Percentiles rank a stretch among this genome's conserved stretches.
These are phyloP conservation scores for Megaceryle alcyon DNA, from an alignment of 2,797 vertebrate species.

Conservation along the genomic window DNA sequence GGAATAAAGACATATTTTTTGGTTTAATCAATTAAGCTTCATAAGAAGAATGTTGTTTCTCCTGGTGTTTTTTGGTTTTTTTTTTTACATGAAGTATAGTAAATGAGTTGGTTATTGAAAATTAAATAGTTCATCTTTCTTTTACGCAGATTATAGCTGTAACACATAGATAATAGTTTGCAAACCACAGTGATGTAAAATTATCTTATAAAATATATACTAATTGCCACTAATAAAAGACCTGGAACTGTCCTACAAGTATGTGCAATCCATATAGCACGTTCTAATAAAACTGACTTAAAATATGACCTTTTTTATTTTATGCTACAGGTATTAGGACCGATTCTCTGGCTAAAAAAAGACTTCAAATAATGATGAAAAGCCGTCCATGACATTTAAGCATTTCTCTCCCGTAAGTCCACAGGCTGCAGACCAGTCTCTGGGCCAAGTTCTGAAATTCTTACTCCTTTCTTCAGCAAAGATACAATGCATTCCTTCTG, in stretches of 20 bases:
- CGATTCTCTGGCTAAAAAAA: neutral
- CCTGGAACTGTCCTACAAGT: neutral
- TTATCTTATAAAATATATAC: neutral
- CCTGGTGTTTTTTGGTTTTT: accelerated
- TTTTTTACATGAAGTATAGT: neutral
- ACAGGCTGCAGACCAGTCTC: neutral
- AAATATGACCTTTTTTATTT: neutral
- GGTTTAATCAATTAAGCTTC: neutral
- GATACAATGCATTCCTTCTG: constrained; percentile 20
- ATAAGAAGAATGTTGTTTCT: neutral
- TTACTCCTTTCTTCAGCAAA: neutral
- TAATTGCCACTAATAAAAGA: neutral
- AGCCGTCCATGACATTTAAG: neutral
- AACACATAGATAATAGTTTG: neutral
- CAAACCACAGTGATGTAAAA: neutral
- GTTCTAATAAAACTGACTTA: neutral
- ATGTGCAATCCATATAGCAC: neutral
- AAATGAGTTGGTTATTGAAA: neutral
- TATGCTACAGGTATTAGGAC: neutral
- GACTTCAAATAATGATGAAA: neutral
- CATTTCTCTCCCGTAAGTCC: neutral
- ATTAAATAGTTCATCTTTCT: neutral
- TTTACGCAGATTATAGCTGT: neutral
- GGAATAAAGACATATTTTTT: neutral
- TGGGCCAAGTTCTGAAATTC: neutral